Evolutionary conservation across 2,797 vertebrate genomes (phyloP), one percentile per base, ranked within the genome.

Genomic region (Phataginus tetradactyla): DNA sequence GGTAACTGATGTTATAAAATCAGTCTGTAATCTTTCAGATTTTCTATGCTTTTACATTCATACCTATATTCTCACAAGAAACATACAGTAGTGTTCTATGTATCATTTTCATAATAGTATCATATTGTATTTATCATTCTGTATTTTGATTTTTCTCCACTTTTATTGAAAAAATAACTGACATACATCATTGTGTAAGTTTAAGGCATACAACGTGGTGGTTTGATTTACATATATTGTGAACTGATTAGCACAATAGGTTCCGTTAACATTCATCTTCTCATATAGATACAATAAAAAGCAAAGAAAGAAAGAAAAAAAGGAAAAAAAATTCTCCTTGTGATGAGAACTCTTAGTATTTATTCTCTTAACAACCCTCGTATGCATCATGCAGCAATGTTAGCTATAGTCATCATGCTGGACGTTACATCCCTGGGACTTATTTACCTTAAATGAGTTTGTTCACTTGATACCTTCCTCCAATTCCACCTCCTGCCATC

Each of bases 41-140:
- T 55, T 27, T 25, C 85, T 32, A 4, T 20, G 34, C 42, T 69
- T 75, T 25, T 66, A 17, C 9, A 11, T 3, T 17, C 5, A 13
- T 11, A 29, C 5, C 11, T 7, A 25, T 7, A 34, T 9, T 34
- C 45, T 72, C 13, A 21, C 3, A 83, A 45, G 66, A 95, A 71
- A 68, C 12, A 63, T 13, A 25, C 0, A n/a, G 66, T 39, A 15
- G 27, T 7, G 1, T 42, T 71, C 66, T 21, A 1, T 27, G n/a
- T 37, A 20, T 32, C 42, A 10, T 15, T 11, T 32, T 39, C 34
- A 53, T 14, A 81, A 63, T 49, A 23, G 32, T 29, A 66, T 55
- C 39, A 37, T 32, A 23, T 4, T 59, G 6, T 45, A 74, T 84
- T 89, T 84, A 64, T 45, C 45, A 57, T 75, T 86, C 27, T 81